A percentile compares a stretch with the other conserved stretches of the same genome.
Evolutionary conservation across 2,797 vertebrate species (phyloP).

Genomic region (Labeo calbasu): DNA sequence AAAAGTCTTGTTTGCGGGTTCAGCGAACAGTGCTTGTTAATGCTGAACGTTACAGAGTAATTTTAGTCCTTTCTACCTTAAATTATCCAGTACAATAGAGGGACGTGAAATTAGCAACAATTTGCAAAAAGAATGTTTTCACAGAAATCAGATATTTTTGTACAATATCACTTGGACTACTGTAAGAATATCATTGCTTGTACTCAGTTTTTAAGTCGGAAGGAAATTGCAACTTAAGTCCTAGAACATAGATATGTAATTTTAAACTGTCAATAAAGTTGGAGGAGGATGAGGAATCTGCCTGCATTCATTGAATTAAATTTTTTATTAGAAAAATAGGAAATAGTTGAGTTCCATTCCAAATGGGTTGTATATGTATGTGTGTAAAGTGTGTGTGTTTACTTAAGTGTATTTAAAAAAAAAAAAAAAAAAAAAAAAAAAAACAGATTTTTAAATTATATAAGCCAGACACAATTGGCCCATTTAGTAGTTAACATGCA

Average conservation of each 20-base stretch:
- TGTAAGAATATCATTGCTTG: slow-evolving; percentile 99
- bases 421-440: background rate
- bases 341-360: background rate
- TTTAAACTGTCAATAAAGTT: slow-evolving; percentile 99
- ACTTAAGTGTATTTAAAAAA: background rate
- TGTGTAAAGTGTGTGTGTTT: no score
- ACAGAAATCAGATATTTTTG: slow-evolving; percentile 99
- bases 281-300: slow-evolving; percentile 97
- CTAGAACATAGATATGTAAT: slow-evolving; percentile 99
- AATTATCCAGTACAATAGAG: slow-evolving; percentile 75
- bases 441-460: no score
- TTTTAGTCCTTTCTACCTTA: slow-evolving; percentile 83
- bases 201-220: slow-evolving; percentile 99
- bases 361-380: no score
- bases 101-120: slow-evolving; percentile 89
- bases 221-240: slow-evolving; percentile 99
- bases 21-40: slow-evolving; percentile 79
- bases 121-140: slow-evolving; percentile 98
- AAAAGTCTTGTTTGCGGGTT: slow-evolving; percentile 76
- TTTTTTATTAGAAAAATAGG: background rate
- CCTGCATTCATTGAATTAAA: slow-evolving; percentile 60
- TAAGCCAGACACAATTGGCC: background rate
- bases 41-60: slow-evolving; percentile 79
- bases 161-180: slow-evolving; percentile 99
- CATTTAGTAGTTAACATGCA: background rate